phyloP scores from a whole-genome alignment of 2,113 vertebrate genomes.

The Channa argus region DNA sequence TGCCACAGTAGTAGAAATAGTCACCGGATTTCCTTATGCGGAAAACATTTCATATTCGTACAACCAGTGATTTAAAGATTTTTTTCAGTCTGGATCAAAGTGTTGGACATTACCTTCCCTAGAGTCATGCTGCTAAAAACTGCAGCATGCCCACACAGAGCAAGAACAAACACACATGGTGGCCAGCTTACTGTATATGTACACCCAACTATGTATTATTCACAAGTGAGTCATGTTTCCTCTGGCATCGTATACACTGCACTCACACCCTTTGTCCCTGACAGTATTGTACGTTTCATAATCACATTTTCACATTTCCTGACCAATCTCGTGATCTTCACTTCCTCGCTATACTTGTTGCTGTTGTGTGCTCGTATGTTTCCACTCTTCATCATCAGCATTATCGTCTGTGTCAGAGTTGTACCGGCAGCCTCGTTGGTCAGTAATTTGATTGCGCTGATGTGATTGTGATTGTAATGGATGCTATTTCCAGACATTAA shows the following conservation, averaged over 20 bases:
- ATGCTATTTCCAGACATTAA: constrained; percentile 24
- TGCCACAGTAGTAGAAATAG: too few species aligned
- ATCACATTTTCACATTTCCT: constrained; percentile 60
- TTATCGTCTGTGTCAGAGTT: constrained; percentile 25
- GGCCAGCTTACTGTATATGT: constrained; percentile 14
- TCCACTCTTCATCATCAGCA: constrained; percentile 25
- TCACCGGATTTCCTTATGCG: too few species aligned
- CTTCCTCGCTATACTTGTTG: constrained; percentile 13
- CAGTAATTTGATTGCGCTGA: constrained; percentile 54
- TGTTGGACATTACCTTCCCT: too few species aligned
- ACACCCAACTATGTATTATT: constrained; percentile 11
- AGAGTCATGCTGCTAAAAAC: not conserved
- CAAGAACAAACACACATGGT: constrained; percentile 22
- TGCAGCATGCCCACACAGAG: constrained; percentile 41
- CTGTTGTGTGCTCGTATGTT: not conserved
- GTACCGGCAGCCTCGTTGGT: not conserved
- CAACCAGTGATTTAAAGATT: too few species aligned
- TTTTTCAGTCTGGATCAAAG: too few species aligned
- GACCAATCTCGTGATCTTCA: constrained; percentile 23
- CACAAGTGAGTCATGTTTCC: constrained; percentile 54
- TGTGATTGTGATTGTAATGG: constrained; percentile 41
- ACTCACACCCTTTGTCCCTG: not conserved
- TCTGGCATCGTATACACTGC: constrained; percentile 7
- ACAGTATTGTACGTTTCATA: constrained; percentile 36
- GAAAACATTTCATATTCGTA: too few species aligned